Evolutionary conservation across 2,113 vertebrate genomes (phyloP).

Genomic region (Gnathonemus echidnorhynchus): DNA sequence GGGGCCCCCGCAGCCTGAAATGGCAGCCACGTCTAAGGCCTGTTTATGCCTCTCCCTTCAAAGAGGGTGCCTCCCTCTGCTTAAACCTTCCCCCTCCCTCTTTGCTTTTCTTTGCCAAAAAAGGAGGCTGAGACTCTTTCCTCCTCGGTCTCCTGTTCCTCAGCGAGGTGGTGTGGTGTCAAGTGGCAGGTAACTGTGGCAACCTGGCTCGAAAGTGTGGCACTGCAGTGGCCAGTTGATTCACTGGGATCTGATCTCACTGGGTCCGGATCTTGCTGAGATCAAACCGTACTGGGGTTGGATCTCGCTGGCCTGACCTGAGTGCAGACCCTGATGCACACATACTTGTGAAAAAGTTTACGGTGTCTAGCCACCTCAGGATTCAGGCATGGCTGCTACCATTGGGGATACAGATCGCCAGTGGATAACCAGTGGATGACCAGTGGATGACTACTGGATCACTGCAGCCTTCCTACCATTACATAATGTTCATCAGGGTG

Average conservation of each 20-base stretch:
- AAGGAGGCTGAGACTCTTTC: slow-evolving; percentile 5
- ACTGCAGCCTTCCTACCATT: slow-evolving; percentile 37
- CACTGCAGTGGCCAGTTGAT: not conserved
- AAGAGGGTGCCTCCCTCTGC: slow-evolving; percentile 17
- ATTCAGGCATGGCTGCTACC: slow-evolving; percentile 10
- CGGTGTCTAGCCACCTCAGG: not conserved
- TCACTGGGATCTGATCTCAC: not conserved
- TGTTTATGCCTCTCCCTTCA: slow-evolving; percentile 27
- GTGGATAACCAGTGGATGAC: no score
- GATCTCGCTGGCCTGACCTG: not conserved
- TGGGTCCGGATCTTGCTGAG: not conserved
- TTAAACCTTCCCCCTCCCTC: not conserved
- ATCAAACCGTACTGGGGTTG: not conserved
- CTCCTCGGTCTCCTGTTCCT: slow-evolving; percentile 41
- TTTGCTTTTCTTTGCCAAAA: slow-evolving; percentile 5
- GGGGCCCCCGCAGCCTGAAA: slow-evolving; percentile 14
- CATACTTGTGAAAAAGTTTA: not conserved
- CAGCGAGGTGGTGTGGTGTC: not conserved
- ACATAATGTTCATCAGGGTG: slow-evolving; percentile 45
- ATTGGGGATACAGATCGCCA: slow-evolving; percentile 25
- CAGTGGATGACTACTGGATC: slow-evolving; percentile 12
- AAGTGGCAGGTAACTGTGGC: not conserved
- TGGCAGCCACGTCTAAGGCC: slow-evolving; percentile 26
- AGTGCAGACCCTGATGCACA: not conserved
- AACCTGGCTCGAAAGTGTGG: not conserved